A percentile compares a stretch with the other conserved stretches of the same genome.
phyloP scores from a whole-genome alignment of 2,113 vertebrate genomes.

The Tetrax tetrax region DNA sequence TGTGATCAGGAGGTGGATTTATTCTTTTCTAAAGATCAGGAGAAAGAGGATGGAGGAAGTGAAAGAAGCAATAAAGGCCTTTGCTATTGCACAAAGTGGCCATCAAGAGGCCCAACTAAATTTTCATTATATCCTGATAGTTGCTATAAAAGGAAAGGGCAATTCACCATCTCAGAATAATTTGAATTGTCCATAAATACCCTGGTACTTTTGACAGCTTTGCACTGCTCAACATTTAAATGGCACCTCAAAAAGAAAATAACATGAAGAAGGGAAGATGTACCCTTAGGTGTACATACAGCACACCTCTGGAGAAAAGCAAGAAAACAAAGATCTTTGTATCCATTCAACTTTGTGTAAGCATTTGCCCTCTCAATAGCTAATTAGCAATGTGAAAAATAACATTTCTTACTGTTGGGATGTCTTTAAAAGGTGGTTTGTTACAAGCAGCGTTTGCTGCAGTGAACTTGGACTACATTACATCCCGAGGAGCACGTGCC shows the following conservation, averaged over 20 bases:
- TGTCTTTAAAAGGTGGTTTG: background rate
- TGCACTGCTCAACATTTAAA: constrained; percentile 28
- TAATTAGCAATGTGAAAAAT: constrained; percentile 1
- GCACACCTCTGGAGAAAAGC: background rate
- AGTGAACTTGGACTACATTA: background rate
- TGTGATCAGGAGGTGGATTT: constrained; percentile 19
- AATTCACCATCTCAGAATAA: constrained; percentile 25
- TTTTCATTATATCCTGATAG: constrained; percentile 30
- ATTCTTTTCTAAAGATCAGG: background rate
- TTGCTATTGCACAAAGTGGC: background rate
- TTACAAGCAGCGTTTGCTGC: background rate
- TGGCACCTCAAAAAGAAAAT: constrained; percentile 31
- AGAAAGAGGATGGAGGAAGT: background rate
- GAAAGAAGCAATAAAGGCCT: background rate
- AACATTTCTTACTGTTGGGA: background rate
- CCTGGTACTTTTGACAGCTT: background rate
- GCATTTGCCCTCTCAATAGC: background rate
- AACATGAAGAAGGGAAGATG: background rate
- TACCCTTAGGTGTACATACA: background rate
- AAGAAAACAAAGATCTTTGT: background rate
- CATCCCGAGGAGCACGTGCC: background rate
- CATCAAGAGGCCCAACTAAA: background rate
- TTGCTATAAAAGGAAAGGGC: background rate
- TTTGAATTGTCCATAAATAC: constrained; percentile 33
- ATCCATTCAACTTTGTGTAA: background rate